Percentiles rank a stretch among this genome's conserved stretches.
Conservation (phyloP, 2,888 invertebrate species). For the Melipona bicolor region DNA sequence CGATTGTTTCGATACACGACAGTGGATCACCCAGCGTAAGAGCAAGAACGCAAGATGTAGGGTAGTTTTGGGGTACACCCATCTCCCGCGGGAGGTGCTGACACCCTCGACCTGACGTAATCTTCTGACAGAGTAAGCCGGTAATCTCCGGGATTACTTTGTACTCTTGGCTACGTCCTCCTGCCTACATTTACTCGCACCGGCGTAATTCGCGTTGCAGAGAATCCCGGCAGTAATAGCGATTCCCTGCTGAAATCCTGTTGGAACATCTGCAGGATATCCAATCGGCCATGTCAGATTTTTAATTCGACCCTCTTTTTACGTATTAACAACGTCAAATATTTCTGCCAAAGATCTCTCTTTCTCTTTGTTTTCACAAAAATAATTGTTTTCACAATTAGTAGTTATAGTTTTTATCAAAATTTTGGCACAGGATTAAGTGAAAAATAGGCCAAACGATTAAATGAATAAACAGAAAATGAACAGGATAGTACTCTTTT, state of each 20-base stretch:
- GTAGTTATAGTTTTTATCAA: no score
- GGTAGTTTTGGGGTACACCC: conserved; percentile 62
- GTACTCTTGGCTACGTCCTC: conserved; percentile 74
- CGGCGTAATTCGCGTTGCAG: conserved; percentile 71
- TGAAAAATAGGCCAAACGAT: no score
- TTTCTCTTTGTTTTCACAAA: no score
- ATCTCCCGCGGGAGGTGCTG: conserved; percentile 78
- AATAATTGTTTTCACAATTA: no score
- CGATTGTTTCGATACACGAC: conserved; percentile 50
- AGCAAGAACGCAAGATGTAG: conserved; percentile 45
- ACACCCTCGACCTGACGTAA: conserved; percentile 84
- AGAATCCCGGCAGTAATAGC: conserved; percentile 71
- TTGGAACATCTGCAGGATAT: conserved; percentile 69
- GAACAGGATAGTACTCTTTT: no score
- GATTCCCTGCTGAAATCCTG: conserved; percentile 68
- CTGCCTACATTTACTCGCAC: conserved; percentile 76
- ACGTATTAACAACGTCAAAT: background rate
- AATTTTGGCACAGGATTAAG: no score
- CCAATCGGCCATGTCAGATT: conserved; percentile 58
- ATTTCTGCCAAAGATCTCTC: background rate
- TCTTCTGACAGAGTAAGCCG: conserved; percentile 84
- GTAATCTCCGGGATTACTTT: conserved; percentile 82
- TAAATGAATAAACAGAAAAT: no score
- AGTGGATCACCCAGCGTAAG: conserved; percentile 37
- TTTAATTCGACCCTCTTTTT: conserved; percentile 48